Percentiles rank a stretch among this genome's conserved stretches.
phyloP scores from a whole-genome alignment of 2,113 vertebrate species.

The Alligator sinensis region DNA sequence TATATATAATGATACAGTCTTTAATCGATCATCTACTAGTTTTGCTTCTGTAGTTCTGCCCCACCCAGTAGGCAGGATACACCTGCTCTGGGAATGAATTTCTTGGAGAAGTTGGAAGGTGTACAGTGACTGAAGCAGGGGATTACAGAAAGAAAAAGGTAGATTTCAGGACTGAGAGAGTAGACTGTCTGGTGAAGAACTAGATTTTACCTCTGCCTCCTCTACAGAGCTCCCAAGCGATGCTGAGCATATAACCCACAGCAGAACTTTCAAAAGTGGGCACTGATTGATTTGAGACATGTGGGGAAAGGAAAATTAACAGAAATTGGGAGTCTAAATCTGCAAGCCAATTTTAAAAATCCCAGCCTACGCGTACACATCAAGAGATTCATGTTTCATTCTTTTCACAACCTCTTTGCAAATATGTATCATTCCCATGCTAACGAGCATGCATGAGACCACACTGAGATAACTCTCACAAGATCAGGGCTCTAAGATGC shows the following conservation, averaged over 20 bases:
- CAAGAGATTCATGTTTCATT: neutral
- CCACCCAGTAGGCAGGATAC: no score
- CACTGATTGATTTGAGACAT: neutral
- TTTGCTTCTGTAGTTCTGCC: neutral
- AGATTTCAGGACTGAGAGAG: neutral
- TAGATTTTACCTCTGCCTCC: neutral
- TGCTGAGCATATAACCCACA: neutral
- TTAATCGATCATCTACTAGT: neutral
- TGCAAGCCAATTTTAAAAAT: neutral
- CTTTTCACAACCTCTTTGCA: neutral
- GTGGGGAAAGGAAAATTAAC: neutral
- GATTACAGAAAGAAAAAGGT: neutral
- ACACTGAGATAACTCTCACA: fast-evolving
- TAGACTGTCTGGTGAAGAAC: neutral
- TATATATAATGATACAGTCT: neutral
- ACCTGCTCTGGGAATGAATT: neutral
- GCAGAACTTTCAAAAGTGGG: neutral
- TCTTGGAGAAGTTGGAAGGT: neutral
- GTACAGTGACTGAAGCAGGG: neutral
- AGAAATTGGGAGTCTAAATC: neutral
- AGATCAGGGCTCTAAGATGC: neutral
- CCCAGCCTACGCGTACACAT: neutral
- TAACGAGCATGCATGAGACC: fast-evolving
- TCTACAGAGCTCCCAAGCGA: neutral
- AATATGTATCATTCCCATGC: neutral